A percentile compares a stretch with the other conserved stretches of the same genome.
Conservation (phyloP, 2,888 invertebrate species). For the Drosophila testacea region DNA sequence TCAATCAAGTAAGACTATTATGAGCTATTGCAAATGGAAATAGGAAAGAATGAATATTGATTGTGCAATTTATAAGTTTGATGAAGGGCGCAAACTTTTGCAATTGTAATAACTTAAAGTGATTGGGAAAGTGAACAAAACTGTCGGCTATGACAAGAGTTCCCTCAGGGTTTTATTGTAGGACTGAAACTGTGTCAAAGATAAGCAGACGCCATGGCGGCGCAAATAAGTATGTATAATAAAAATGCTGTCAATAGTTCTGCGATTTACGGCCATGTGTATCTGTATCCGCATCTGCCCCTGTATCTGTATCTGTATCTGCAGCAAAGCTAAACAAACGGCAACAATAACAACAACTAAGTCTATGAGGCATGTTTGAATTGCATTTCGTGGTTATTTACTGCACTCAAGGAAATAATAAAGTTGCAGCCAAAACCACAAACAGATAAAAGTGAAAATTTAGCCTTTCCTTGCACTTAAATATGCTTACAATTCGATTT, state of each 20-base stretch:
- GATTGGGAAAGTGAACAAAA: constrained; percentile 20
- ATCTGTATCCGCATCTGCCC: constrained; percentile 26
- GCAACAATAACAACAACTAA: constrained; percentile 22
- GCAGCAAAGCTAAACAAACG: constrained; percentile 56
- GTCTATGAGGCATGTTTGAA: constrained; percentile 32
- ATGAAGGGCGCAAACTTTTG: constrained; percentile 25
- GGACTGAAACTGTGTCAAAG: constrained; percentile 63
- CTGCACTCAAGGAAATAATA: constrained; percentile 70
- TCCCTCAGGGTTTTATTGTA: constrained; percentile 20
- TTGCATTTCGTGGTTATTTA: constrained; percentile 58
- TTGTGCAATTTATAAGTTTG: not conserved
- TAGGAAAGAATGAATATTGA: constrained; percentile 3
- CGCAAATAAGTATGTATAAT: constrained; percentile 44
- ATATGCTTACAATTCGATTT: constrained; percentile 46
- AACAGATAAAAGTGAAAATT: constrained; percentile 34
- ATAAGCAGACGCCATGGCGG: constrained; percentile 58
- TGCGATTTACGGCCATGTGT: constrained; percentile 56
- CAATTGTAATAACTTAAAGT: constrained; percentile 2
- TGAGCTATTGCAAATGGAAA: constrained; percentile 18
- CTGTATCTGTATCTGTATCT: constrained; percentile 36
- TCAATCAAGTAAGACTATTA: constrained; percentile 24
- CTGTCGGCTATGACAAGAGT: constrained; percentile 10
- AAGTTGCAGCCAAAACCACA: constrained; percentile 47
- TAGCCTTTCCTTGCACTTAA: constrained; percentile 26
- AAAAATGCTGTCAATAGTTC: constrained; percentile 61